phyloP scores from a whole-genome alignment of 2,113 vertebrate species.

The Calidris pygmaea region DNA sequence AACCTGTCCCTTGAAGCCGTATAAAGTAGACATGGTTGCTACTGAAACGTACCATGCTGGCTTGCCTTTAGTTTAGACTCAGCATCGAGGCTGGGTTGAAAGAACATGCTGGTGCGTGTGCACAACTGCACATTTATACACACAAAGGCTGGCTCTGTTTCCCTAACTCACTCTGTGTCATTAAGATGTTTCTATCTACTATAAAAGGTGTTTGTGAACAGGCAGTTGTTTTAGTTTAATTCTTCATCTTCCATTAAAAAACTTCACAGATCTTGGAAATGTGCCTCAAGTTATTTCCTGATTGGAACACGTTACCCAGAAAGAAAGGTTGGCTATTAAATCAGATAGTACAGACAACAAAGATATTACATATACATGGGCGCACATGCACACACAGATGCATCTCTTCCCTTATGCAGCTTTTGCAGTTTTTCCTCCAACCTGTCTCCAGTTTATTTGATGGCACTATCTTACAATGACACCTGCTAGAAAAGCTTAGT shows the following conservation, averaged over 20 bases:
- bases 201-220: neutral
- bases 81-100: neutral
- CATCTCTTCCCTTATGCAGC: neutral
- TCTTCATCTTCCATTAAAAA: neutral
- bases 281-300: neutral
- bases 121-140: accelerated
- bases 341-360: neutral
- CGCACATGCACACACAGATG: accelerated
- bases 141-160: accelerated
- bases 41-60: neutral
- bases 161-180: neutral
- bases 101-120: neutral
- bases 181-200: neutral
- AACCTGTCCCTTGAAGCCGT: neutral
- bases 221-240: neutral
- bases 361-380: neutral
- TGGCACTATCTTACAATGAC: neutral
- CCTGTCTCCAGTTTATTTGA: neutral
- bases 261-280: accelerated
- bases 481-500: conserved; percentile 7
- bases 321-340: neutral
- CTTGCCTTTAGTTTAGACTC: neutral
- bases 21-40: neutral
- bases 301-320: neutral
- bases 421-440: neutral